These are phyloP conservation scores for Philonicus albiceps DNA, from an alignment of 2,888 invertebrate genomes.

Conservation along the genomic window DNA sequence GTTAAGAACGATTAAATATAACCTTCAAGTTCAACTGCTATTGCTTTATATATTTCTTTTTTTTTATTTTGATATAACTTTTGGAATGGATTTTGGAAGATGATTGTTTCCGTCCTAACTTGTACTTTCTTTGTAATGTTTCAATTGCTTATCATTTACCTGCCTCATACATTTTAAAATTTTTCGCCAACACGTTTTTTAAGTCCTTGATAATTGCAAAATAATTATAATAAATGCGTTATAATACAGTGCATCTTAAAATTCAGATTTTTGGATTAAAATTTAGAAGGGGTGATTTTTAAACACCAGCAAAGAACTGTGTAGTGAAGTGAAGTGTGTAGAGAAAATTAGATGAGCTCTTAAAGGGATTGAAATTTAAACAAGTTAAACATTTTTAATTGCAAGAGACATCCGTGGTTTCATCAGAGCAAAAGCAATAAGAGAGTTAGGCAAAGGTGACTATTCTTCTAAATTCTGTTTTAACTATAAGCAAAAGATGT, in stretches of 20 bases:
- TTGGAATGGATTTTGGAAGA: slow-evolving; percentile 39
- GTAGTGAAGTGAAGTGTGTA: too few species aligned
- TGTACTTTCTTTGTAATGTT: slow-evolving; percentile 29
- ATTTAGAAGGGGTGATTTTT: too few species aligned
- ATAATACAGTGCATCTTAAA: not conserved
- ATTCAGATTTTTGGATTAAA: not conserved
- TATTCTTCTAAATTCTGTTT: not conserved
- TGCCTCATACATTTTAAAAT: not conserved
- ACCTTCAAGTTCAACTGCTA: not conserved
- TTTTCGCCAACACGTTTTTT: not conserved
- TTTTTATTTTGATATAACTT: not conserved
- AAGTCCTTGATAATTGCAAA: not conserved
- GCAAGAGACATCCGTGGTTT: not conserved
- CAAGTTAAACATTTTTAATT: too few species aligned
- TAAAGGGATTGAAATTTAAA: too few species aligned
- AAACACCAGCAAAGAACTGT: too few species aligned
- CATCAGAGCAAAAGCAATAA: not conserved
- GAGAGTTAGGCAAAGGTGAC: not conserved
- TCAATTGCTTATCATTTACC: not conserved
- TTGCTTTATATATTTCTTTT: not conserved
- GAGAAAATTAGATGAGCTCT: too few species aligned
- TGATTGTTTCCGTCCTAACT: slow-evolving; percentile 11
- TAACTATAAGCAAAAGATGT: too few species aligned
- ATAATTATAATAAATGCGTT: not conserved
- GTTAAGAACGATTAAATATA: not conserved